Evolutionary conservation across 2,888 invertebrate genomes (phyloP).

Genomic region (Gortyna flavago): DNA sequence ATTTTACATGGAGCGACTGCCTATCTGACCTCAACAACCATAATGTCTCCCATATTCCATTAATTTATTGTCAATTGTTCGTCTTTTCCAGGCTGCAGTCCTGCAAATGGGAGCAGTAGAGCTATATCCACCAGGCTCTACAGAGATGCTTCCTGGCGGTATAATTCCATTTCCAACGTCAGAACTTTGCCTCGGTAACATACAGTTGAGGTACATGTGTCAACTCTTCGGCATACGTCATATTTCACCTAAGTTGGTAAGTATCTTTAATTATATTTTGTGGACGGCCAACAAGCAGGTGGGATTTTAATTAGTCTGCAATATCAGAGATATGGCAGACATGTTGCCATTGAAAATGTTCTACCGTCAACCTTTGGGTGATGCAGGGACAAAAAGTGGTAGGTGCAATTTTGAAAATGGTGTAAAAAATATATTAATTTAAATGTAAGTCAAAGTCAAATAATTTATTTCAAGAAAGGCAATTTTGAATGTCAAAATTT

Average conservation of each 20-base stretch:
- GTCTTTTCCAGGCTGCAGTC: constrained; percentile 67
- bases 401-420: background rate
- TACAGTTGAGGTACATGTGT: constrained; percentile 64
- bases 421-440: too few species aligned
- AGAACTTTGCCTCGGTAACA: constrained; percentile 67
- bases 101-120: constrained; percentile 71
- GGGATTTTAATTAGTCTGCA: background rate
- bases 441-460: background rate
- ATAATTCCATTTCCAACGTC: background rate
- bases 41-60: too few species aligned
- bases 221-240: constrained; percentile 63
- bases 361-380: background rate
- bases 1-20: too few species aligned
- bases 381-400: background rate
- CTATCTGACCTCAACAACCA: too few species aligned
- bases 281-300: background rate
- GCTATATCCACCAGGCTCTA: constrained; percentile 68
- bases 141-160: constrained; percentile 33
- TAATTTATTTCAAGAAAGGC: background rate
- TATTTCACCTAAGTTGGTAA: constrained; percentile 63
- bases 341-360: background rate
- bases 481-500: background rate
- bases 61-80: background rate
- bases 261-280: background rate
- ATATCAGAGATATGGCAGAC: too few species aligned